Evolutionary conservation across 2,888 invertebrate genomes (phyloP), one percentile per base, ranked within the genome.

Genomic region (Andricus curvator): DNA sequence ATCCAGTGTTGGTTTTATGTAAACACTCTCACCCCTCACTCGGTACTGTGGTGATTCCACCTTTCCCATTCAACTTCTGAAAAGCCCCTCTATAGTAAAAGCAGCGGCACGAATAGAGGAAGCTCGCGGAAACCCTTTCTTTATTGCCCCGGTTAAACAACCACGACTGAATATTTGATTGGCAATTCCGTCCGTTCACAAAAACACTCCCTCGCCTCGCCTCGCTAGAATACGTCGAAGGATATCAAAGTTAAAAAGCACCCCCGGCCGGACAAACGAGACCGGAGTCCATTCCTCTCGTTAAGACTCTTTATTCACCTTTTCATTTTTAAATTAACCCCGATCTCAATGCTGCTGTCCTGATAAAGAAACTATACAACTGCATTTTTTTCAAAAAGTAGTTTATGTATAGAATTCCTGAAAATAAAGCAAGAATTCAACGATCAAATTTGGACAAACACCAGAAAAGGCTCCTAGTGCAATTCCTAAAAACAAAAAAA

Each of bases 161-260:
- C 80, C 87, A 82, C 70, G 84, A 82, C 64, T 89, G 89, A 89
- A 89, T 89, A 89, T 89, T 89, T 89, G 86, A 89, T 89, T 88
- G 88, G 88, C 89, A 89, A 89, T 89, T 89, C 86, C 89, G 83
- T 80, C 85, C 79, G 83, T 84, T 80, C 83, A 86, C 87, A 89
- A 89, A 88, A 86, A 83, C 74, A 74, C 74, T 56, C 74, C 33
- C 51, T 29, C n/a, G 29, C 51, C 51, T 33, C 51, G 51, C 29
- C 33, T 20, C n/a, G 33, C 51, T 56, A 37, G 33, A 74, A 74
- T 56, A 56, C 56, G 51, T 56, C 74, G 56, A 74, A 74, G 74
- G 74, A 56, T 48, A 37, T 37, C n/a, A 67, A 67, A 37, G 66
- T 67, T 67, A 41, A 67, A 66, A 67, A 62, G 20, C 66, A 67